Percentiles rank a stretch among this genome's conserved stretches.
phyloP scores from a whole-genome alignment of 2,888 invertebrate genomes.

The Tenthredo mesomela region DNA sequence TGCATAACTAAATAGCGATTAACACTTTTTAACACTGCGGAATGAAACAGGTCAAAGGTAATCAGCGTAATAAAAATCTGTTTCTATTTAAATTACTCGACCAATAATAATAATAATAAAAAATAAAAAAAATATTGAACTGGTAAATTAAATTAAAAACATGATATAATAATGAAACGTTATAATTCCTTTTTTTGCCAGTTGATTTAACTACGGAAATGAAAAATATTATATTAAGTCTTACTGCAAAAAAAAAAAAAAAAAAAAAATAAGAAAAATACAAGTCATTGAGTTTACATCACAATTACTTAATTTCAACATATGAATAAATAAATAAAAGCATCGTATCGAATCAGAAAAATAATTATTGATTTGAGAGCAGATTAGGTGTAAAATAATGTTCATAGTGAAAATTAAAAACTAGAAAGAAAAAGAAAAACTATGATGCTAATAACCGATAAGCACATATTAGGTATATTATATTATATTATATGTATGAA shows the following conservation, averaged over 20 bases:
- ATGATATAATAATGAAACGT: not conserved
- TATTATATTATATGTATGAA: not conserved
- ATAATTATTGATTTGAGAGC: conserved; percentile 8
- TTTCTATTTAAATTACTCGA: not conserved
- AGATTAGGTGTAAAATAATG: conserved; percentile 29
- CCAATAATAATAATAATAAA: no score
- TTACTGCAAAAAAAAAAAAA: not conserved
- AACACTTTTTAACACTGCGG: not conserved
- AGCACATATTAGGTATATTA: conserved; percentile 34
- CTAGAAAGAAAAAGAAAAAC: not conserved
- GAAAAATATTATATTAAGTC: not conserved
- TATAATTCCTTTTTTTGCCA: not conserved
- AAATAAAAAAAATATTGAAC: conserved; percentile 2
- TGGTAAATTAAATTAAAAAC: not conserved
- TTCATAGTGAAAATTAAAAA: conserved; percentile 24
- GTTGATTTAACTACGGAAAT: not conserved
- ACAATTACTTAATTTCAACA: not conserved
- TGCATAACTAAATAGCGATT: conserved; percentile 6
- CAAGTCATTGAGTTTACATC: conserved; percentile 16
- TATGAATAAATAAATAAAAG: not conserved
- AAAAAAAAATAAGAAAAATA: not conserved
- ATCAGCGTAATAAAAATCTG: not conserved
- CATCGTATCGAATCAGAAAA: not conserved
- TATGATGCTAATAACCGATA: conserved; percentile 24
- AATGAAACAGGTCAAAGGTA: conserved; percentile 9